Evolutionary conservation across 2,113 vertebrate genomes (phyloP).

Genomic region (Cryptoleucopteryx plumbea): DNA sequence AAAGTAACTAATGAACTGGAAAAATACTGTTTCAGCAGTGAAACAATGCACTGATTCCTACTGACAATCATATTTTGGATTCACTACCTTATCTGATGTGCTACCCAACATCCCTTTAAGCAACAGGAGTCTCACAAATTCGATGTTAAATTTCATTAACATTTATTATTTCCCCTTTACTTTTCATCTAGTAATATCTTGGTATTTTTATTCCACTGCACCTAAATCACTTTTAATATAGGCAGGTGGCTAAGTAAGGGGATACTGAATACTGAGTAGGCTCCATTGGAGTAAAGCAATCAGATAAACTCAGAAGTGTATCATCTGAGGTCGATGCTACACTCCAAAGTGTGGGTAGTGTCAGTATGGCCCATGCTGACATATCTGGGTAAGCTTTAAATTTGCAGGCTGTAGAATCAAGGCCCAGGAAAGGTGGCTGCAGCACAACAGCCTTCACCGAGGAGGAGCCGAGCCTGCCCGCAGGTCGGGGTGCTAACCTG

Average conservation of each 20-base stretch:
- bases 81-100: not conserved
- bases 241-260: not conserved
- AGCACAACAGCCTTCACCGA: not conserved
- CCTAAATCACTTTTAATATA: not conserved
- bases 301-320: not conserved
- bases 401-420: not conserved
- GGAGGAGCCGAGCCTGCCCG: rapidly evolving
- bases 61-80: not conserved
- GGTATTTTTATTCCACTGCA: not conserved
- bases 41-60: not conserved
- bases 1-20: not conserved
- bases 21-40: not conserved
- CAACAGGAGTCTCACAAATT: not conserved
- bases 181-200: not conserved
- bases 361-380: not conserved
- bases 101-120: not conserved
- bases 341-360: not conserved
- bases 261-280: not conserved
- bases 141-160: not conserved
- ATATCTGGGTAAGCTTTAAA: not conserved
- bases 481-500: not conserved
- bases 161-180: not conserved
- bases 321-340: not conserved
- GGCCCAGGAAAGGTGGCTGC: not conserved
- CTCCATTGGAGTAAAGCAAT: not conserved